These are phyloP conservation scores for Calosoma granatense DNA, from an alignment of 1,140 invertebrate genomes.

Conservation along the genomic window DNA sequence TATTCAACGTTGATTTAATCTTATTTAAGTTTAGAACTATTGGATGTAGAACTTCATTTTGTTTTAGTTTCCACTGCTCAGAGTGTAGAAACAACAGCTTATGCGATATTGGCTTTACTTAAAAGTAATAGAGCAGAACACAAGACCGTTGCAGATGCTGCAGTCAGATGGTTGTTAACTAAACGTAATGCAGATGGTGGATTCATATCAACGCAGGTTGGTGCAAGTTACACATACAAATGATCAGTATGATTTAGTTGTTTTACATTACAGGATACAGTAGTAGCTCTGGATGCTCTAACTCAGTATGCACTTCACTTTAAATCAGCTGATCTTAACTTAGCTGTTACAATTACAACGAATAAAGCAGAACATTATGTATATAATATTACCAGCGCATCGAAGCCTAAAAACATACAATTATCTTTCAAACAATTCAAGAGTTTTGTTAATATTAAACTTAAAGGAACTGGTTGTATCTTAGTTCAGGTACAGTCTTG, in stretches of 20 bases:
- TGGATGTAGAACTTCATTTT: no score
- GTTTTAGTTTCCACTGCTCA: background rate
- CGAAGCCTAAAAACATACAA: conserved; percentile 21
- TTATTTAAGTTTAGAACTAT: no score
- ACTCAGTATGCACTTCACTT: conserved; percentile 38
- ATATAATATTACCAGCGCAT: conserved; percentile 18
- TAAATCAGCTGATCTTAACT: conserved; percentile 14
- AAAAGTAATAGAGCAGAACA: conserved; percentile 44
- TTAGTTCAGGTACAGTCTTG: conserved; percentile 47
- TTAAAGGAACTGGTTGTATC: conserved; percentile 48
- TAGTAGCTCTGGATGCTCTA: conserved; percentile 50
- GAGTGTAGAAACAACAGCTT: conserved; percentile 57
- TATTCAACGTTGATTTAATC: no score
- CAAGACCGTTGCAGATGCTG: conserved; percentile 41
- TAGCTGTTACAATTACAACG: conserved; percentile 7
- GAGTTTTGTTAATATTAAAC: conserved; percentile 37
- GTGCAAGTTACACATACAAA: no score
- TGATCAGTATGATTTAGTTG: no score
- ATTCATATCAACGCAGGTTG: conserved; percentile 48
- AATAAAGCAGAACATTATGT: conserved; percentile 14
- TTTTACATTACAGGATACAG: conserved; percentile 50
- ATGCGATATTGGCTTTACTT: conserved; percentile 50
- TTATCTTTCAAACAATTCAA: conserved; percentile 34
- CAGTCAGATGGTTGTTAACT: conserved; percentile 52
- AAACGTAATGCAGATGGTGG: conserved; percentile 59